phyloP scores from a whole-genome alignment of 2,797 vertebrate genomes.

The Carcharodon carcharias region DNA sequence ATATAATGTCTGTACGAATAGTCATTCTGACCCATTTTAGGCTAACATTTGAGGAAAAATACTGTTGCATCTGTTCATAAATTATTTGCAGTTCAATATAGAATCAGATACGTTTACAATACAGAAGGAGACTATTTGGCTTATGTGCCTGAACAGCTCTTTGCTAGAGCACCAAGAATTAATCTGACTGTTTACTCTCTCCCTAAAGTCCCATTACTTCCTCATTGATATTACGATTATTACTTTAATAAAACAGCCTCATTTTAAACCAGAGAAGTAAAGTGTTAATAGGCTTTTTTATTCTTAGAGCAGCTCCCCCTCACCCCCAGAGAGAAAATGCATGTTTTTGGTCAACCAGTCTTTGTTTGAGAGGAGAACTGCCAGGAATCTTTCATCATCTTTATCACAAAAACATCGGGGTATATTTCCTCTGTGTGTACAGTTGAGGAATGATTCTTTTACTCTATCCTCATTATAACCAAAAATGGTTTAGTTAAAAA shows the following conservation, averaged over 20 bases:
- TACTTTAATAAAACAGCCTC: background rate
- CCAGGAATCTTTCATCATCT: background rate
- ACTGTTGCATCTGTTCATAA: background rate
- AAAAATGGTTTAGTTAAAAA: background rate
- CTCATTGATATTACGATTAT: background rate
- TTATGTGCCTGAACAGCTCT: background rate
- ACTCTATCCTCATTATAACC: background rate
- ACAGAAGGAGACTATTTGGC: background rate
- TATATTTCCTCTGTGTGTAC: background rate
- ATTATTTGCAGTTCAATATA: background rate
- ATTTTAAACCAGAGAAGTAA: background rate
- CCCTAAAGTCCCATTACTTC: background rate
- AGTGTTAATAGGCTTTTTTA: background rate
- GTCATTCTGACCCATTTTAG: background rate
- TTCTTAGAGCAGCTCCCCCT: too few species aligned
- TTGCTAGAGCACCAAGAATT: background rate
- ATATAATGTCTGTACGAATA: background rate
- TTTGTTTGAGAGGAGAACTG: background rate
- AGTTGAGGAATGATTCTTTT: background rate
- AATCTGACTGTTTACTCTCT: background rate
- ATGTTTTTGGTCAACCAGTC: background rate
- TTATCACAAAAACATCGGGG: background rate
- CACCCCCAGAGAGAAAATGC: too few species aligned
- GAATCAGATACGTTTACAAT: background rate
- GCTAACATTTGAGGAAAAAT: background rate